A percentile compares a stretch with the other conserved stretches of the same genome.
Evolutionary conservation across 2,113 vertebrate species (phyloP).

Genomic region (Sylvietta virens): DNA sequence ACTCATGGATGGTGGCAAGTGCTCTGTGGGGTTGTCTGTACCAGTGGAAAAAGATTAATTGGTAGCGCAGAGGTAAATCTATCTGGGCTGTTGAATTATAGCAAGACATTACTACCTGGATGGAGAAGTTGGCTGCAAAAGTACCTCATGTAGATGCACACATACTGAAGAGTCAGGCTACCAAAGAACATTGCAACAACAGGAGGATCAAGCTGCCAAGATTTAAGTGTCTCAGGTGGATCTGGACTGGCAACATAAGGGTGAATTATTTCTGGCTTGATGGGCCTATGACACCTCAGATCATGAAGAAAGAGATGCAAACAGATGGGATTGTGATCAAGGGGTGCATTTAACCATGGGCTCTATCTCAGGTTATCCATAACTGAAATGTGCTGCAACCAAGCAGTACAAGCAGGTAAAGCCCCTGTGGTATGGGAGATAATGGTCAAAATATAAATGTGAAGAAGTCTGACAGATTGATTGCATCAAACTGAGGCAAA

Average conservation of each 20-base stretch:
- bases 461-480: neutral
- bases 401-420: neutral
- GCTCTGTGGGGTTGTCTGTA: neutral
- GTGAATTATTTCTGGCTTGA: neutral
- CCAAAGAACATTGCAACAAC: rapidly evolving
- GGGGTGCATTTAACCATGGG: neutral
- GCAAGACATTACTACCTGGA: neutral
- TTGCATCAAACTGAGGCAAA: neutral
- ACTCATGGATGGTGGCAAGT: neutral
- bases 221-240: neutral
- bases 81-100: neutral
- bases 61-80: neutral
- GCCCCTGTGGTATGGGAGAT: neutral
- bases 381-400: neutral
- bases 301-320: neutral
- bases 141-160: neutral
- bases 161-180: neutral
- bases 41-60: neutral
- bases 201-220: neutral
- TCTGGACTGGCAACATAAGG: neutral
- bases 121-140: neutral
- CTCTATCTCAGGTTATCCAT: neutral
- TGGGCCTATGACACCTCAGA: neutral
- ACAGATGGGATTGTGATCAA: rapidly evolving
- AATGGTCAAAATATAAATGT: neutral